A percentile compares a stretch with the other conserved stretches of the same genome.
Conservation (phyloP, 2,797 vertebrate species). For the Epinephelus malabaricus region DNA sequence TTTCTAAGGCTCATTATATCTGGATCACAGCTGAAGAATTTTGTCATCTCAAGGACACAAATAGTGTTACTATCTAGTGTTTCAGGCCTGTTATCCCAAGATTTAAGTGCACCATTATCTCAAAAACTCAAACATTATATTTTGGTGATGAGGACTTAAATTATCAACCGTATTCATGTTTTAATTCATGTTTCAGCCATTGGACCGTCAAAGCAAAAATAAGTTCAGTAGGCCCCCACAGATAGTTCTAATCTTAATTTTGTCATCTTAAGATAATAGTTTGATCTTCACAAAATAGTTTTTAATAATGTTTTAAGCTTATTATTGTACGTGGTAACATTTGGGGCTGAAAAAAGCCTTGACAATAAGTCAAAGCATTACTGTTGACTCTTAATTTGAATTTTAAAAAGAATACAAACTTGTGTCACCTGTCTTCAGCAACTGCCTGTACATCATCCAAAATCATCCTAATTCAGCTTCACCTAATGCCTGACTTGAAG, state of each 20-base stretch:
- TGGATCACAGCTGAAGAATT: not conserved
- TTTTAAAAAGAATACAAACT: not conserved
- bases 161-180: not conserved
- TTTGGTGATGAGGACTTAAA: not conserved
- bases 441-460: not conserved
- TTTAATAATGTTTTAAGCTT: not conserved
- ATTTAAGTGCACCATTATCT: not conserved
- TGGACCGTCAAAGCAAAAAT: no score
- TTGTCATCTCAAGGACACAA: not conserved
- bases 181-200: not conserved
- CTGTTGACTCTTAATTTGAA: not conserved
- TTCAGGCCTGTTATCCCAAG: not conserved
- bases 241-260: not conserved
- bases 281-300: not conserved
- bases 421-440: not conserved
- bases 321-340: no score
- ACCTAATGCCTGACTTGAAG: no score
- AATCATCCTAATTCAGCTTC: no score
- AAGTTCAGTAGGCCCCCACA: no score
- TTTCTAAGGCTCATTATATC: constrained; percentile 8
- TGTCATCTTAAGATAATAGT: not conserved
- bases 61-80: not conserved
- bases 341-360: no score
- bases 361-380: no score
- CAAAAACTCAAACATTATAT: not conserved